These are phyloP conservation scores for Hoplodrina ambigua DNA, from an alignment of 2,888 invertebrate species.

Conservation along the genomic window DNA sequence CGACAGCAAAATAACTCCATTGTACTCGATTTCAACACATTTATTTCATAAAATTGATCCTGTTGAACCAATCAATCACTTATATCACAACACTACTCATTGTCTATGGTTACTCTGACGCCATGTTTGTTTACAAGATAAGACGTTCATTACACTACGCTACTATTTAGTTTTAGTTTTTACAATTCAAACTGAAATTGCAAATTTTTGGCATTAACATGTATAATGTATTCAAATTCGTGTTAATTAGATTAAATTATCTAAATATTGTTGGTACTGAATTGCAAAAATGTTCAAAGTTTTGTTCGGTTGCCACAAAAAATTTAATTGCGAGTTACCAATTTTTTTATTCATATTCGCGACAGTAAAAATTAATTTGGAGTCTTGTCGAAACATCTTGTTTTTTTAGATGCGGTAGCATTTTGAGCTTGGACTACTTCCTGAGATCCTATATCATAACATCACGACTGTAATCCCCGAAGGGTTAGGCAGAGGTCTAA, in stretches of 20 bases:
- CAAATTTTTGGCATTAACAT: neutral
- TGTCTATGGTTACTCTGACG: constrained; percentile 52
- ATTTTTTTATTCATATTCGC: too few relatives aligned
- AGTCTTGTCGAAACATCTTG: neutral
- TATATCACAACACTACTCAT: constrained; percentile 51
- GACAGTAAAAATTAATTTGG: neutral
- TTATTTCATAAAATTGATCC: constrained; percentile 51
- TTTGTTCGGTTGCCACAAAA: neutral
- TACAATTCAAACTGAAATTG: constrained; percentile 1
- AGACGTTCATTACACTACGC: constrained; percentile 9
- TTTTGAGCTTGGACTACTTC: neutral
- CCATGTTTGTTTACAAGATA: constrained; percentile 57
- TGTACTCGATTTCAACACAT: constrained; percentile 14
- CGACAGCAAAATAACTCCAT: constrained; percentile 10
- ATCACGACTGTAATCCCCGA: too few relatives aligned
- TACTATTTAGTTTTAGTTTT: constrained; percentile 13
- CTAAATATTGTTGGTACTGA: neutral
- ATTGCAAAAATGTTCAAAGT: neutral
- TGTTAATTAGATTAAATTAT: constrained; percentile 7
- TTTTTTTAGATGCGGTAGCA: neutral
- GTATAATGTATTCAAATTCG: constrained; percentile 1
- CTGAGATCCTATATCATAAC: too few relatives aligned
- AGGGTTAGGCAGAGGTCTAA: too few relatives aligned
- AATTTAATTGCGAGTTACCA: too few relatives aligned
- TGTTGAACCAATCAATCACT: constrained; percentile 50